Evolutionary conservation across 2,797 vertebrate species (phyloP).

Genomic region (Otolemur crassicaudatus): DNA sequence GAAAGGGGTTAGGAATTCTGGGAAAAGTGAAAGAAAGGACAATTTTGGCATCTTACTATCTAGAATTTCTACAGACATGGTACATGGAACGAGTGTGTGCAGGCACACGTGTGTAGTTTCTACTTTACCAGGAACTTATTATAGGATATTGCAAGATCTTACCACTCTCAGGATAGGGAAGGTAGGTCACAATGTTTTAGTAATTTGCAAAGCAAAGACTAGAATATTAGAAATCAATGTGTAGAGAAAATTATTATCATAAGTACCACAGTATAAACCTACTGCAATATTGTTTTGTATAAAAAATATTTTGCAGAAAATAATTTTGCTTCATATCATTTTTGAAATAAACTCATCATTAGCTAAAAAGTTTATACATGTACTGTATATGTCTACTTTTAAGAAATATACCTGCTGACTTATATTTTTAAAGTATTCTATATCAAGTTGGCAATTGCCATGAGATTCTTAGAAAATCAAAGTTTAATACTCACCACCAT

Average conservation of each 20-base stretch:
- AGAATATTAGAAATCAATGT: conserved; percentile 25
- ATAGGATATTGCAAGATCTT: background rate
- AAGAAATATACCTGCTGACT: background rate
- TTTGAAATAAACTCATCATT: conserved; percentile 28
- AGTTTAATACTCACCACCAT: conserved; percentile 45
- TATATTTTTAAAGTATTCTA: conserved; percentile 21
- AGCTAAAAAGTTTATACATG: background rate
- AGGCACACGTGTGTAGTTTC: background rate
- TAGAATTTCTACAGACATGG: background rate
- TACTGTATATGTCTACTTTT: background rate
- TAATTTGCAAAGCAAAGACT: background rate
- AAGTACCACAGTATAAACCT: background rate
- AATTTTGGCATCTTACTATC: background rate
- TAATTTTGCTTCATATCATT: background rate
- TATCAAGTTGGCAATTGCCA: background rate
- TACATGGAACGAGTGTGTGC: background rate
- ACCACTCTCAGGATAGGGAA: background rate
- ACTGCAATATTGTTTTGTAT: background rate
- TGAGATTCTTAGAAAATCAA: conserved; percentile 48
- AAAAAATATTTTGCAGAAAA: conserved; percentile 15
- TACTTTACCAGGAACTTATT: background rate
- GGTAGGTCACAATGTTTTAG: background rate
- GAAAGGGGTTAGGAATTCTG: background rate
- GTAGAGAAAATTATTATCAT: background rate
- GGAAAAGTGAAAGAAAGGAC: background rate